A percentile compares a stretch with the other conserved stretches of the same genome.
These are phyloP conservation scores for Hypsibius dujardini DNA, from an alignment of 1,140 invertebrate species.

Conservation along the genomic window DNA sequence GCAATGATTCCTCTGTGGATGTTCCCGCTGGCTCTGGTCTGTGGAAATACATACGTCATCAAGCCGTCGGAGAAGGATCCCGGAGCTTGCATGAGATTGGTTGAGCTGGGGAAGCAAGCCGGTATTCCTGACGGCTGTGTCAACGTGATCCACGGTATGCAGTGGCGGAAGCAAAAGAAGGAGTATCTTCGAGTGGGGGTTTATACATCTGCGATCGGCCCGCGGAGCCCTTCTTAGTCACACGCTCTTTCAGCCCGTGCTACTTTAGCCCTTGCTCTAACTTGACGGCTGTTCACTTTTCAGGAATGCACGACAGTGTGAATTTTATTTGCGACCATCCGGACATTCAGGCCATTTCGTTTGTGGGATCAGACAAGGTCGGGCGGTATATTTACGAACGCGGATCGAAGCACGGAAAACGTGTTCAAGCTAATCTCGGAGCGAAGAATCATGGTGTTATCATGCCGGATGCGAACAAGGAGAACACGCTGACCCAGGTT, in stretches of 20 bases:
- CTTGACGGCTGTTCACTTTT: too few species aligned
- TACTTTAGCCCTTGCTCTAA: too few species aligned
- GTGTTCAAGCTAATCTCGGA: constrained; percentile 93
- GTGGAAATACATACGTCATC: constrained; percentile 56
- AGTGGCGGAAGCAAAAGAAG: too few species aligned
- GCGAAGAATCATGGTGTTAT: constrained; percentile 97
- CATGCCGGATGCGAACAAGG: constrained; percentile 92
- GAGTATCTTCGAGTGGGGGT: too few species aligned
- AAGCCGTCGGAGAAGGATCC: constrained; percentile 93
- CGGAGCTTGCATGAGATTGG: constrained; percentile 79
- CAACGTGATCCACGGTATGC: constrained; percentile 82
- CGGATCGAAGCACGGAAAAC: constrained; percentile 71
- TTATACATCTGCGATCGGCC: too few species aligned
- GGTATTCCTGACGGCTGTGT: constrained; percentile 82
- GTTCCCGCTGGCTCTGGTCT: constrained; percentile 79
- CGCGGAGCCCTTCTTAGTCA: too few species aligned
- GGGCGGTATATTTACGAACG: constrained; percentile 89
- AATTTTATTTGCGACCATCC: constrained; percentile 93
- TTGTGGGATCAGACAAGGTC: constrained; percentile 88
- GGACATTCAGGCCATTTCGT: constrained; percentile 89
- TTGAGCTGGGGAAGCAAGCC: constrained; percentile 68
- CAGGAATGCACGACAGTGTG: constrained; percentile 53
- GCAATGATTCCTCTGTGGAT: constrained; percentile 99
- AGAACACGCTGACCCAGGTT: constrained; percentile 70
- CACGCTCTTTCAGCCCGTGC: too few species aligned